Base-by-base conservation (phyloP, 2,888 invertebrate genomes). In the Harpagoxenus sublaevis region DNA sequence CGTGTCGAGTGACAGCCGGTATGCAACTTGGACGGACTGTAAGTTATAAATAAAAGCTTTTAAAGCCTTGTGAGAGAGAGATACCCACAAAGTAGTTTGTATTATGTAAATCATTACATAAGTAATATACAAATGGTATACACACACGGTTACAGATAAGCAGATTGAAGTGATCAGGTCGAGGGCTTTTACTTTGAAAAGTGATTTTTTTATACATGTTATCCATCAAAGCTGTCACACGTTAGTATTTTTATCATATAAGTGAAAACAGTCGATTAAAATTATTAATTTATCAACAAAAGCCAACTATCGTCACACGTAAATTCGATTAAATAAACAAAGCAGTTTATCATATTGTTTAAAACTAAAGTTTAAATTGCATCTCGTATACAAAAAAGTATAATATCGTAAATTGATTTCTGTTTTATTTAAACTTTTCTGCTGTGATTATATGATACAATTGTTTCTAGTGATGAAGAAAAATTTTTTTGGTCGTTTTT, bases 21-120 rank as follows among this genome's bases (percentile, higher is more conserved):
- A 55, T 73, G 68, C 74, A 70, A 51, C 62, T 77, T 53, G 62
- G 57, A n/a, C 65, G 35, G 42, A 68, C 62, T 39, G 53, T 78
- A 78, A 42, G 18, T 65, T 57, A 23, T 71, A 66, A 45, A 45
- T 79, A 79, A 70, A 79, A 79, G 39, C 71, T 79, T 79, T 79
- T 71, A 62, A 68, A 79, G n/a, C 18, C 60, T 35, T 18, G 45
- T 39, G 48, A n/a, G n/a, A n/a, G n/a, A n/a, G n/a, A n/a, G n/a
- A 79, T 71, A 62, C 23, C 23, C 23, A 60, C n/a, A 9, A 60
- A 79, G 42, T 48, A 71, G 35, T 79, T 79, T n/a, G 18, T 18
- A 62, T 79, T 71, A 71, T 71, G 18, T 60, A 79, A 79, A 18
- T 39, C 28, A 39, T 71, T 79, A 60, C 28, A 48, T 71, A 79